Evolutionary conservation across 2,113 vertebrate genomes (phyloP), one percentile per base, ranked within the genome.

Genomic region (Upupa epops): DNA sequence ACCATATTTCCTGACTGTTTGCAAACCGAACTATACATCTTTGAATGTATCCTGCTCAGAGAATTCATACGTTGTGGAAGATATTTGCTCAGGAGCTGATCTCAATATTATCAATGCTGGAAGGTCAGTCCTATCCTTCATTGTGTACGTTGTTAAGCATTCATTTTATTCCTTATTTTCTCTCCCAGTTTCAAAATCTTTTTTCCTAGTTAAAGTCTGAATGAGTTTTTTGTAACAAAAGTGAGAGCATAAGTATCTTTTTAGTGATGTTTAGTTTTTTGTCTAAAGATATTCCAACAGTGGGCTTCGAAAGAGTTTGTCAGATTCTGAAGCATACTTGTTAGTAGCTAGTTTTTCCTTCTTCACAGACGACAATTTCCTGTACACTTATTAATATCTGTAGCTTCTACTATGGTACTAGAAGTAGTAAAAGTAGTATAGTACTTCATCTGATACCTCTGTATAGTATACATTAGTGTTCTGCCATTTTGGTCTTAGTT

Each of bases 1-100:
- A 4, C 99, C 99, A 0, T 99, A 99, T 97, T 99, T 99, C 95
- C 98, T 99, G 83, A 99, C 99, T 14, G 99, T 99, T 83, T 99
- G 99, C 95, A 99, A 99, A 95, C 99, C 99, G 87, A 99, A 99
- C 96, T 99, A 99, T 92, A 99, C 99, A 84, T 98, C 98, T 14
- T 98, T 99, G 81, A 99, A 98, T 36, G 96, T 98, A 48, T 98
- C 98, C 93, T 99, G 99, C 94, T 98, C 99, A 91, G 98, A 99
- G 94, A 99, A 99, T 95, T 98, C 98, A 13, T 99, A 99, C 63
- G 96, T 99, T 90, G 97, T 99, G 92, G 98, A 99, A 92, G 99
- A 99, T 59, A 99, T 99, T 96, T 99, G 99, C 97, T 98, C 98
- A 31, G 99, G 99, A 77, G 88, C 97, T 56, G 98, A 99, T 91